Evolutionary conservation across 2,113 vertebrate genomes (phyloP).

Genomic region (Siphamia tubifer): DNA sequence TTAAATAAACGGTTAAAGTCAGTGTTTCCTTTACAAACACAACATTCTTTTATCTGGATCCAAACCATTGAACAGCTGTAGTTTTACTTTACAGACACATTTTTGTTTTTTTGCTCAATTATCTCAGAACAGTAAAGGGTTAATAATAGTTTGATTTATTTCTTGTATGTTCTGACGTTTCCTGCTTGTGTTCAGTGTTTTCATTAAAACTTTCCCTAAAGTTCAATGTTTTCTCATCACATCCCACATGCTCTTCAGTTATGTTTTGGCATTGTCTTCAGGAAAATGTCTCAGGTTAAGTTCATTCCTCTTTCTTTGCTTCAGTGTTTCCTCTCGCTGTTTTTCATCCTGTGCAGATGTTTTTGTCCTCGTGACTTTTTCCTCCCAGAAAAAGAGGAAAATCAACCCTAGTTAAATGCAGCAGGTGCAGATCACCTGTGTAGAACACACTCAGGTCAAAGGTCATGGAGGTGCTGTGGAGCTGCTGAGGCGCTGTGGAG

Average conservation of each 20-base stretch:
- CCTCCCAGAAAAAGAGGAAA: conserved; percentile 14
- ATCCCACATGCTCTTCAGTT: conserved; percentile 59
- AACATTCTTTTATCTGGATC: too few species aligned
- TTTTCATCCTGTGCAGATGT: conserved; percentile 47
- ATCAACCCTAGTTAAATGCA: conserved; percentile 15
- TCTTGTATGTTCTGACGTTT: neutral
- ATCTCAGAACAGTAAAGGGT: too few species aligned
- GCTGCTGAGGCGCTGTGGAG: conserved; percentile 8
- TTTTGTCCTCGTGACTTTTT: conserved; percentile 51
- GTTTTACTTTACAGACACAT: too few species aligned
- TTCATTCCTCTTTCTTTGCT: conserved; percentile 32
- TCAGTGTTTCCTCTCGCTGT: conserved; percentile 1
- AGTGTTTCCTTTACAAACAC: too few species aligned
- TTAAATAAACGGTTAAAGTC: too few species aligned
- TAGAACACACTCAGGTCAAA: conserved; percentile 51
- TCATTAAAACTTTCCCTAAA: neutral
- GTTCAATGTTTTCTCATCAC: conserved; percentile 10
- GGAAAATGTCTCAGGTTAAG: conserved; percentile 80
- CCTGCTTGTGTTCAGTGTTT: neutral
- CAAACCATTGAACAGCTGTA: too few species aligned
- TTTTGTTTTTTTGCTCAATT: too few species aligned
- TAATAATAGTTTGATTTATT: too few species aligned
- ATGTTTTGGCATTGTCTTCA: conserved; percentile 77
- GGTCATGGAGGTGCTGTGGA: conserved; percentile 20
- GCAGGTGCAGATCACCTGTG: conserved; percentile 66